Evolutionary conservation across 2,113 vertebrate species (phyloP), one percentile per base, ranked within the genome.

Genomic region (Podarcis raffonei): DNA sequence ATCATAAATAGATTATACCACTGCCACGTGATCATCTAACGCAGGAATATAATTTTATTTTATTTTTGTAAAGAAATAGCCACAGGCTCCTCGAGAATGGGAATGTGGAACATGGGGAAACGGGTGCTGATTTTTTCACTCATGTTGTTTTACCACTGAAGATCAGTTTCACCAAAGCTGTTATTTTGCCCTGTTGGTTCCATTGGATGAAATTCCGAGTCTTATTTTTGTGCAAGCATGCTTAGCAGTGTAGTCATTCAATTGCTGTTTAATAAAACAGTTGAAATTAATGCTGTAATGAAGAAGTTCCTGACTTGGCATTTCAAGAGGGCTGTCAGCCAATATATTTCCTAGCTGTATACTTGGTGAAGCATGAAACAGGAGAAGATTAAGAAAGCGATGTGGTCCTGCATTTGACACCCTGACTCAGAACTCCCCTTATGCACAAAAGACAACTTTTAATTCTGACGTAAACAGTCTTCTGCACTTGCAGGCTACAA

Each of bases 361-460:
- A 80, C 65, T 87, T 71, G 23, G n/a, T 69, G 42, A 27, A 79
- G 30, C 22, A 80, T 80, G 85, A 69, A 87, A 87, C n/a, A 66
- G 27, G 16, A 86, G 59, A 78, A 69, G 62, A 69, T 69, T 68
- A 80, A 71, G 76, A 69, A 80, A 80, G 32, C 35, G 30, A 85
- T 6, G 7, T 69, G 65, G 23, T 57, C 68, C 39, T 87, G 39
- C 39, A 79, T 77, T 66, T 78, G 84, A 65, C 42, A 78, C 22
- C 18, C 22, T n/a, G 59, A 65, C 62, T 32, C 59, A 62, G 59
- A 20, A 62, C 59, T 62, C 16, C 32, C 42, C 53, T 79, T 79
- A 30, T n/a, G 23, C 15, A 62, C 15, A 32, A 53, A 81, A 32
- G n/a, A 81, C 32, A 53, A 32, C 16, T 59, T 80, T 57, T 57